These are phyloP conservation scores for Saccostrea echinata DNA, from an alignment of 1,140 invertebrate species.

Conservation along the genomic window DNA sequence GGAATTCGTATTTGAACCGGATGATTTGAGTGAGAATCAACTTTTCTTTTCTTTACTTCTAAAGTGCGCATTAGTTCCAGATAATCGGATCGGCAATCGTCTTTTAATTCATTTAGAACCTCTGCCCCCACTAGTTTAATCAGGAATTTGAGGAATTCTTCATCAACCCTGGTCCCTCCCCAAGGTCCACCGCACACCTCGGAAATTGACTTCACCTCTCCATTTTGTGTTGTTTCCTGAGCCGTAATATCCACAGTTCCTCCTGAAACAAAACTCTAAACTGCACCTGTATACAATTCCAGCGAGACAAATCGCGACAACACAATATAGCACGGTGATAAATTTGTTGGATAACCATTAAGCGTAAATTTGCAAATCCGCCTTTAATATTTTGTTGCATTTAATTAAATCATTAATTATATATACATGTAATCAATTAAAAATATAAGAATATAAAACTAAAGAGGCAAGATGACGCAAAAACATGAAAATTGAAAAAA, in stretches of 20 bases:
- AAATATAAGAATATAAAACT: too few species aligned
- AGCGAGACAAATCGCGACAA: neutral
- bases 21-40: neutral
- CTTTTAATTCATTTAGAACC: conserved; percentile 29
- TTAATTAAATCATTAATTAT: too few species aligned
- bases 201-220: conserved; percentile 54
- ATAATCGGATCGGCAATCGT: neutral
- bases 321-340: neutral
- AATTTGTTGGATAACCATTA: too few species aligned
- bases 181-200: conserved; percentile 62
- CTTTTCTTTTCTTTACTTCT: conserved; percentile 47
- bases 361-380: too few species aligned
- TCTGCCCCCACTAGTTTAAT: conserved; percentile 52
- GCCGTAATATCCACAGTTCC: conserved; percentile 65
- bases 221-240: conserved; percentile 50
- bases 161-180: conserved; percentile 61
- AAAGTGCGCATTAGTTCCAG: conserved; percentile 47
- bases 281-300: neutral
- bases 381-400: too few species aligned
- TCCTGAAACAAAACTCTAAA: conserved; percentile 47
- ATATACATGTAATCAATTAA: too few species aligned
- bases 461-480: too few species aligned
- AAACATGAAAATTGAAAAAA: too few species aligned
- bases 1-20: neutral
- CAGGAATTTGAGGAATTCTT: conserved; percentile 53